Evolutionary conservation across 2,113 vertebrate genomes (phyloP).

Genomic region (Hirundichthys speculiger): DNA sequence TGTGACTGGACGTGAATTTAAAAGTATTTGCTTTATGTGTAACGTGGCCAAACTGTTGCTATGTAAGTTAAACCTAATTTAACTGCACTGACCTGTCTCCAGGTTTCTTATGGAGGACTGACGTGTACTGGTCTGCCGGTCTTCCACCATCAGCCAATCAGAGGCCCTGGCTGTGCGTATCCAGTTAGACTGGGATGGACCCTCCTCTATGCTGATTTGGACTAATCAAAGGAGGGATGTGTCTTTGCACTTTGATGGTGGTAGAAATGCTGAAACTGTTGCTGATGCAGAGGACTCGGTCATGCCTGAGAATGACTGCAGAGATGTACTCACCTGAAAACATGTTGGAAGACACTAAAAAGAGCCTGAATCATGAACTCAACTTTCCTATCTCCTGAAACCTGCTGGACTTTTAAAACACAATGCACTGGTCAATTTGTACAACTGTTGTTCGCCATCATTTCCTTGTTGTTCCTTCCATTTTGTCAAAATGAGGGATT

Average conservation of each 20-base stretch:
- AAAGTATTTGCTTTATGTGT: neutral
- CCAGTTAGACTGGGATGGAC: slow-evolving; percentile 52
- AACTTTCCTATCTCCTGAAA: slow-evolving; percentile 37
- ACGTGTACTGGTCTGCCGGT: slow-evolving; percentile 60
- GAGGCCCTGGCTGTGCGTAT: slow-evolving; percentile 46
- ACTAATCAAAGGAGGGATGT: slow-evolving; percentile 43
- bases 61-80: too few species aligned
- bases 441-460: slow-evolving; percentile 67
- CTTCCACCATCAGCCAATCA: slow-evolving; percentile 71
- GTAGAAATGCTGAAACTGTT: slow-evolving; percentile 25
- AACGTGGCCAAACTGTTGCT: too few species aligned
- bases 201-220: slow-evolving; percentile 54
- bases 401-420: slow-evolving; percentile 64
- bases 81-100: neutral
- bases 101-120: slow-evolving; percentile 71
- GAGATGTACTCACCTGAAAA: slow-evolving; percentile 38
- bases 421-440: slow-evolving; percentile 71
- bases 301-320: slow-evolving; percentile 45
- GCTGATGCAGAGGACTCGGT: slow-evolving; percentile 37
- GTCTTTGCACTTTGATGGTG: slow-evolving; percentile 45
- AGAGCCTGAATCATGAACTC: slow-evolving; percentile 31
- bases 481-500: slow-evolving; percentile 53
- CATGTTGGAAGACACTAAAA: slow-evolving; percentile 7
- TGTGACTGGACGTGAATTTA: neutral
- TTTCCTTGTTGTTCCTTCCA: slow-evolving; percentile 63